Conservation (phyloP, 2,113 vertebrate species). For the Meriones unguiculatus region DNA sequence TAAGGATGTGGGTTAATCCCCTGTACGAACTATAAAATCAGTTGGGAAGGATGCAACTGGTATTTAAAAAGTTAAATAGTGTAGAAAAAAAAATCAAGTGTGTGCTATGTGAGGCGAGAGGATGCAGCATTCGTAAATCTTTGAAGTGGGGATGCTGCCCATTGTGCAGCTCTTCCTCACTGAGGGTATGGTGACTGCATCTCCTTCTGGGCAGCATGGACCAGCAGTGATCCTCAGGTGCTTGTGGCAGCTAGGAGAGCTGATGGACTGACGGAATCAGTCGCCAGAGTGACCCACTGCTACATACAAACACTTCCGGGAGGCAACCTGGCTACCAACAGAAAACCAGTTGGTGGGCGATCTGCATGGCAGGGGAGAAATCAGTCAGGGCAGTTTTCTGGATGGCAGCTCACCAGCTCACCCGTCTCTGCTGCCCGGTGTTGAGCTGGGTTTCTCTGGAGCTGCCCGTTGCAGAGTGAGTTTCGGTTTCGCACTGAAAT, state of each 20-base stretch:
- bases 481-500: slow-evolving; percentile 13
- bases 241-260: not conserved
- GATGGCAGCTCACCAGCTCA: not conserved
- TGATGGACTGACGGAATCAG: not conserved
- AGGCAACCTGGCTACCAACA: not conserved
- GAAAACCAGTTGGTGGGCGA: not conserved
- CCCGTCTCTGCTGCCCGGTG: not conserved
- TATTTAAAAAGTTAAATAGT: not conserved
- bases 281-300: not conserved
- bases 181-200: not conserved
- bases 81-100: not conserved
- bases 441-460: not conserved
- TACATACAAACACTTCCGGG: not conserved
- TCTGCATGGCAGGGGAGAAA: not conserved
- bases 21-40: not conserved
- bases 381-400: not conserved
- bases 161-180: not conserved
- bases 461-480: not conserved
- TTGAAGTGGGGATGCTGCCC: not conserved
- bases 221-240: not conserved
- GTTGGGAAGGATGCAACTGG: not conserved
- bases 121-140: not conserved
- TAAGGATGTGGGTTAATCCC: not conserved
- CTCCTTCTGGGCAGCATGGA: not conserved
- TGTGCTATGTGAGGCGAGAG: not conserved